phyloP scores from a whole-genome alignment of 2,888 invertebrate species.

The Cryptus armator region DNA sequence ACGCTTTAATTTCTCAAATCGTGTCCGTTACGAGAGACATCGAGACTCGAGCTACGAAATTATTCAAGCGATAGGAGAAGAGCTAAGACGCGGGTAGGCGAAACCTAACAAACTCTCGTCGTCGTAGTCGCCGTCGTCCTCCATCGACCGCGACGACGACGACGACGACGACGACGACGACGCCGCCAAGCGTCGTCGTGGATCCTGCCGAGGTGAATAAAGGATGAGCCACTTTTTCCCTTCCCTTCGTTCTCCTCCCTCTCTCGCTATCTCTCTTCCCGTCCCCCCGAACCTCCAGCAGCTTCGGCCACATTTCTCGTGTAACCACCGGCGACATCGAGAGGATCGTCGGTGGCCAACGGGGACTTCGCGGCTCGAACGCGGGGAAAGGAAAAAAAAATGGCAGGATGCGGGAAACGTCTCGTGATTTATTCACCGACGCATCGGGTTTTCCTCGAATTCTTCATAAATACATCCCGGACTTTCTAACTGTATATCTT shows the following conservation, averaged over 20 bases:
- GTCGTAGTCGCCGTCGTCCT: slow-evolving; percentile 39
- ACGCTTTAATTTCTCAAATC: slow-evolving; percentile 56
- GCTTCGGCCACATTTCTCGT: slow-evolving; percentile 64
- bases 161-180: slow-evolving; percentile 59
- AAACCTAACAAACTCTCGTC: slow-evolving; percentile 60
- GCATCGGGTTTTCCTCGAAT: slow-evolving; percentile 31
- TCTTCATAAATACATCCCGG: slow-evolving; percentile 37
- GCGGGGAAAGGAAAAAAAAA: slow-evolving; percentile 46
- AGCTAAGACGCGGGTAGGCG: slow-evolving; percentile 60
- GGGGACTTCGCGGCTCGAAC: slow-evolving; percentile 43
- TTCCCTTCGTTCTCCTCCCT: slow-evolving; percentile 5
- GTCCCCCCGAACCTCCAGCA: slow-evolving; percentile 62
- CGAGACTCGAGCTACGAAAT: slow-evolving; percentile 62
- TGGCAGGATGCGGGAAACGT: slow-evolving; percentile 32
- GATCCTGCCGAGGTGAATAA: slow-evolving; percentile 73
- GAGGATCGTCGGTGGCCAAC: slow-evolving; percentile 35
- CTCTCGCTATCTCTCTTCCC: slow-evolving; percentile 65
- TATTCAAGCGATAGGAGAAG: slow-evolving; percentile 62
- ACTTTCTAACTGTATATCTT: slow-evolving; percentile 20
- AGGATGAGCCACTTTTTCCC: slow-evolving; percentile 75
- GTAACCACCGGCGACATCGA: slow-evolving; percentile 69
- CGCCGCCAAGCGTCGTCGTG: slow-evolving; percentile 64
- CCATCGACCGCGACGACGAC: slow-evolving; percentile 62
- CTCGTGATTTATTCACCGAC: slow-evolving; percentile 55
- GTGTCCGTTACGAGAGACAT: slow-evolving; percentile 57